Evolutionary conservation across 1,140 invertebrate species (phyloP).

Genomic region (Nebria ingens): DNA sequence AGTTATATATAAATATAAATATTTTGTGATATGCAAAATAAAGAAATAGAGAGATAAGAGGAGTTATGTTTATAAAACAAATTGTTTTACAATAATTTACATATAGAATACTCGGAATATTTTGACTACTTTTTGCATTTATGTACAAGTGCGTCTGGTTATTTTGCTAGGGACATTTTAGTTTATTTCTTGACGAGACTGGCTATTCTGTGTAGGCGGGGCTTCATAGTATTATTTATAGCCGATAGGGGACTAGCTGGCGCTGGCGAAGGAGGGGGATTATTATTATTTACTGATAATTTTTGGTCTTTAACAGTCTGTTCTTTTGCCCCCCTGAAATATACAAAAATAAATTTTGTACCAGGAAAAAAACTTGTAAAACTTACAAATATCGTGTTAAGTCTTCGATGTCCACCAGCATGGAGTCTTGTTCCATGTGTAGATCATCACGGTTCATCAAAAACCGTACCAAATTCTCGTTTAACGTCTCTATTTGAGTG

Average conservation of each 20-base stretch:
- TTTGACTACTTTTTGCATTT: neutral
- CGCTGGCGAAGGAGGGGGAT: constrained; percentile 28
- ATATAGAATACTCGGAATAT: too few relatives aligned
- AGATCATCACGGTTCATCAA: constrained; percentile 84
- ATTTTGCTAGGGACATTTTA: too few relatives aligned
- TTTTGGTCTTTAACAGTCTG: constrained; percentile 36
- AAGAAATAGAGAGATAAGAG: too few relatives aligned
- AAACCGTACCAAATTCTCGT: constrained; percentile 78
- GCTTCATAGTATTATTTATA: constrained; percentile 31
- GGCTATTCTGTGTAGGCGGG: constrained; percentile 36
- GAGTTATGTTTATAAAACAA: too few relatives aligned
- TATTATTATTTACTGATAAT: constrained; percentile 27
- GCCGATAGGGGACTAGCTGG: constrained; percentile 29
- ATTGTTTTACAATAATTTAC: too few relatives aligned
- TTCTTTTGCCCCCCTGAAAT: constrained; percentile 37
- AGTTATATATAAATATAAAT: neutral
- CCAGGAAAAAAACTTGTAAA: neutral
- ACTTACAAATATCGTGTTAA: constrained; percentile 83
- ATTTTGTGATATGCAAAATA: neutral
- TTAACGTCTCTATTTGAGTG: constrained; percentile 83
- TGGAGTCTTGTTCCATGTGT: constrained; percentile 95
- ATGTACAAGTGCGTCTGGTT: neutral
- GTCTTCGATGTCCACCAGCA: constrained; percentile 94
- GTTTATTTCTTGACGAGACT: constrained; percentile 37
- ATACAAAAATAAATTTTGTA: constrained; percentile 15